Evolutionary conservation across 2,888 invertebrate species (phyloP).

Genomic region (Panzeria rudis): DNA sequence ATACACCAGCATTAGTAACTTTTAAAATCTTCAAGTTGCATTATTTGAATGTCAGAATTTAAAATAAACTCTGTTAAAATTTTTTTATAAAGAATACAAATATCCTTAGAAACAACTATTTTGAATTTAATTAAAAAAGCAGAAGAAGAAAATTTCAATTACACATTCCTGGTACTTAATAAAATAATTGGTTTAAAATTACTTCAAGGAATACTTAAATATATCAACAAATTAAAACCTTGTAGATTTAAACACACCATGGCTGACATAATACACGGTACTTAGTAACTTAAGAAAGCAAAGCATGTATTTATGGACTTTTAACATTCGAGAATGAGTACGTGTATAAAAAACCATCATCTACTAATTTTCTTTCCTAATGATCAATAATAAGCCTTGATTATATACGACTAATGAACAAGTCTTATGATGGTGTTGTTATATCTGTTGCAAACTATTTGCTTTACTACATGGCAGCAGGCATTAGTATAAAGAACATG

Average conservation of each 20-base stretch:
- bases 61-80: not conserved
- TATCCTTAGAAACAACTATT: not conserved
- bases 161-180: constrained; percentile 8
- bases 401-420: constrained; percentile 39
- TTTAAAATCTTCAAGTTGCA: not conserved
- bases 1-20: not conserved
- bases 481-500: constrained; percentile 39
- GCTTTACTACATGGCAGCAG: not conserved
- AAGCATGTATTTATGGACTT: constrained; percentile 2
- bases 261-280: not conserved
- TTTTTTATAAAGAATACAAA: not conserved
- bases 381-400: constrained; percentile 64
- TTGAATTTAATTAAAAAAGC: not conserved
- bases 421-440: not conserved
- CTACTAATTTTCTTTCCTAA: constrained; percentile 53
- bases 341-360: constrained; percentile 20
- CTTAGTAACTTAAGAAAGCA: not conserved
- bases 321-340: constrained; percentile 9
- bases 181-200: constrained; percentile 37
- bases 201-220: constrained; percentile 14
- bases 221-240: constrained; percentile 55
- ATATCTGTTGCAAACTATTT: not conserved
- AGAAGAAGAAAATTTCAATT: not conserved
- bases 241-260: constrained; percentile 33
- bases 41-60: no score